These are phyloP conservation scores for Zhuqinia jingwanae DNA, from an alignment of 2,888 invertebrate genomes.

Conservation along the genomic window DNA sequence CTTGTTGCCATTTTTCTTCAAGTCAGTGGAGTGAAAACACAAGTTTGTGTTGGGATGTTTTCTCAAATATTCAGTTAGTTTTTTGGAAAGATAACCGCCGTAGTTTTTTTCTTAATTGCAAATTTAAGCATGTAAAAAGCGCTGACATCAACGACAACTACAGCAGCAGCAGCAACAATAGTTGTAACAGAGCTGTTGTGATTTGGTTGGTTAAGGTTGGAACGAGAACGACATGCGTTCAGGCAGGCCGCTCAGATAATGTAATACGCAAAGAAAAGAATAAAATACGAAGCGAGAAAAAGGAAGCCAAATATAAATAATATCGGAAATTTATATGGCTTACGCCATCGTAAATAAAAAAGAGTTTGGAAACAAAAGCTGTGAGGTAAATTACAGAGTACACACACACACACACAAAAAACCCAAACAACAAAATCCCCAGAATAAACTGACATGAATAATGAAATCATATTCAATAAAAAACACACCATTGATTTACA, in stretches of 20 bases:
- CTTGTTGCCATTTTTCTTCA: conserved; percentile 7
- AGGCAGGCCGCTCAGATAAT: neutral
- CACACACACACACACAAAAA: neutral
- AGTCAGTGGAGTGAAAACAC: neutral
- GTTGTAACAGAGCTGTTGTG: neutral
- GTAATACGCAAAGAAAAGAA: neutral
- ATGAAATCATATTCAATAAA: conserved; percentile 20
- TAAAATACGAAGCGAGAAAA: neutral
- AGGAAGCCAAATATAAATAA: conserved; percentile 25
- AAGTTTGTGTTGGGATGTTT: neutral
- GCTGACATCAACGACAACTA: no score
- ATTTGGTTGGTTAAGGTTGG: neutral
- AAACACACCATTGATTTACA: neutral
- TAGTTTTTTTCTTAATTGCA: conserved; percentile 21
- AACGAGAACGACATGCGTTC: neutral
- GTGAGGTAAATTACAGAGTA: conserved; percentile 32
- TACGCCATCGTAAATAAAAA: conserved; percentile 49
- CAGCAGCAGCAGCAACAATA: no score
- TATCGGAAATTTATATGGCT: conserved; percentile 54
- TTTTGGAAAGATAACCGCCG: neutral
- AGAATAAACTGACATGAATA: conserved; percentile 2
- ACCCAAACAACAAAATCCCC: neutral
- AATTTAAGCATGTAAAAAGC: conserved; percentile 15
- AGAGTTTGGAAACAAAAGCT: neutral
- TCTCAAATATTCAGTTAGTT: neutral